Evolutionary conservation across 2,113 vertebrate genomes (phyloP), one percentile per base, ranked within the genome.

Genomic region (Aphyosemion australe): DNA sequence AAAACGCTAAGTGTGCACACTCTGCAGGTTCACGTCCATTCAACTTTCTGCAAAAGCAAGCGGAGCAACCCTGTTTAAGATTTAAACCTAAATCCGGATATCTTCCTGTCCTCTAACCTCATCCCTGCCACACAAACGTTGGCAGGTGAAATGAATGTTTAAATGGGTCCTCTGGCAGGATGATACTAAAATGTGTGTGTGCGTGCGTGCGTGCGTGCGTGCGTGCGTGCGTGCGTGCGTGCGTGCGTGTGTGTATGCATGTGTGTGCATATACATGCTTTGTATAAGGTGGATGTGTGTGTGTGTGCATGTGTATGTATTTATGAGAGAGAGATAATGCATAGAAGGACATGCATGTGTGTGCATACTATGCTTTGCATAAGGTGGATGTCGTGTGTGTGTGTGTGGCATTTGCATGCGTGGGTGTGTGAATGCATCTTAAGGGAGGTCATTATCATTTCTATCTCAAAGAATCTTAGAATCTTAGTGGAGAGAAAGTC

Each of bases 391-490:
- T n/a, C n/a, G n/a, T 26, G 46, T 46, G n/a, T 57, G 59, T 55
- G 26, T 20, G 42, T 41, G 11, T 18, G 67, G 61, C 43, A 62
- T 51, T 41, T 59, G 61, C 31, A 55, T 45, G 18, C 57, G 57
- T 66, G 57, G 41, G 43, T 49, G 54, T 26, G 47, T 65, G 69
- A 63, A 52, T 26, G 65, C 62, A 73, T 88, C 89, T 86, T 88
- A 69, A 85, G 86, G 88, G 89, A 91, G 73, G 76, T 89, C 82
- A 87, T 90, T 89, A 91, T 84, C 78, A 84, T 82, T 80, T 81
- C 62, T 78, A 69, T 88, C 74, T 79, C 51, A 55, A 60, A 79
- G 64, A 74, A 76, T 74, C 56, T 83, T 87, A 67, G 81, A n/a
- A n/a, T n/a, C n/a, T n/a, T 74, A 81, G 70, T 18, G 21, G 31